A percentile compares a stretch with the other conserved stretches of the same genome.
Evolutionary conservation across 1,140 invertebrate species (phyloP).

Genomic region (Fopius arisanus): DNA sequence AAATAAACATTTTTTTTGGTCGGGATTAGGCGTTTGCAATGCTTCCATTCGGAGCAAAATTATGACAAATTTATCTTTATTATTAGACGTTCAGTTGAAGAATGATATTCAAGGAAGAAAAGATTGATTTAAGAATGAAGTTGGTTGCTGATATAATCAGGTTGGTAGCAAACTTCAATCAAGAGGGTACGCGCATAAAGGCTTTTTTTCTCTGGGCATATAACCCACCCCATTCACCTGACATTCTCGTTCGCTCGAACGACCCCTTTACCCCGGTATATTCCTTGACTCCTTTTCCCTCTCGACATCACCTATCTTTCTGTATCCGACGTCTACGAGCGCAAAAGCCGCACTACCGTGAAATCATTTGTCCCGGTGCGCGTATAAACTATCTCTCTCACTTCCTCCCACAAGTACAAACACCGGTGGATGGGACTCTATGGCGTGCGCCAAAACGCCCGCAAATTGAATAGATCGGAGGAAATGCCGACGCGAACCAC

Average conservation of each 20-base stretch:
- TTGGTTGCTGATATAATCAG: too few species aligned
- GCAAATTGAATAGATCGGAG: constrained; percentile 31
- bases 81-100: too few species aligned
- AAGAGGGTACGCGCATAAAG: too few species aligned
- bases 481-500: constrained; percentile 23
- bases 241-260: not conserved
- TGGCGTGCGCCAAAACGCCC: constrained; percentile 18
- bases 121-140: too few species aligned
- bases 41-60: too few species aligned
- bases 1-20: too few species aligned
- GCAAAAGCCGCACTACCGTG: constrained; percentile 21
- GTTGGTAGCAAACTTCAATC: too few species aligned
- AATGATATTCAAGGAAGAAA: too few species aligned
- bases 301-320: not conserved
- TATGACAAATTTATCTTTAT: too few species aligned
- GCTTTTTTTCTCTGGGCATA: too few species aligned
- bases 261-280: not conserved
- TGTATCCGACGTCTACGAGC: constrained; percentile 15
- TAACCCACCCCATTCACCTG: not conserved
- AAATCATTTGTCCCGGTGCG: constrained; percentile 27
- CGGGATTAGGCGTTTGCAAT: too few species aligned
- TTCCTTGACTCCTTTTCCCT: not conserved
- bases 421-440: not conserved
- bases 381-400: not conserved
- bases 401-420: not conserved